Percentiles rank a stretch among this genome's conserved stretches.
Evolutionary conservation across 1,140 invertebrate species (phyloP).

Genomic region (Copidosoma floridanum): DNA sequence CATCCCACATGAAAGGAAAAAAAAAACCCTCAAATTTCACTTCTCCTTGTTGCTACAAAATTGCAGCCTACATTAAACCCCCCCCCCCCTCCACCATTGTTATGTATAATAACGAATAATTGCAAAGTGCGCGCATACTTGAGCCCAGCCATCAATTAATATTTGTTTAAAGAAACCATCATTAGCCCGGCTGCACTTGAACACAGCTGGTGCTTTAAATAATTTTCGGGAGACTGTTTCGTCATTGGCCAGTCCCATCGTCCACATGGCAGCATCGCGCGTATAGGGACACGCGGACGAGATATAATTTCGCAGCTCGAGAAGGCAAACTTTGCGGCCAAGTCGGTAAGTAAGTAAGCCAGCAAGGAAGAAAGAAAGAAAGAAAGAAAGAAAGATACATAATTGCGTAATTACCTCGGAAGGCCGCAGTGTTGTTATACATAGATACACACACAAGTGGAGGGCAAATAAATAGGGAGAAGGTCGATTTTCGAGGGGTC

Average conservation of each 20-base stretch:
- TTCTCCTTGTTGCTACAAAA: too few species aligned
- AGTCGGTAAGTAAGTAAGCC: too few species aligned
- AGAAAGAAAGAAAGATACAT: conserved; percentile 23
- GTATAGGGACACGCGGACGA: neutral
- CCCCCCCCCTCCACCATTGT: too few species aligned
- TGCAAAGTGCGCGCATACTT: neutral
- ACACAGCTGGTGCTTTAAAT: conserved; percentile 12
- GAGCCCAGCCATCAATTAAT: conserved; percentile 4
- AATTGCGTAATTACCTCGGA: conserved; percentile 29
- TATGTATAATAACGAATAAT: neutral
- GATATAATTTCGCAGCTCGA: conserved; percentile 10
- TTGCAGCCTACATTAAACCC: too few species aligned
- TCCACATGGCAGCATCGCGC: neutral
- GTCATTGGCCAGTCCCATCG: neutral
- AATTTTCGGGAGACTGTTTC: conserved; percentile 3
- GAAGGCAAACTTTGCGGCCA: conserved; percentile 13
- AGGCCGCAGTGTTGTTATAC: neutral
- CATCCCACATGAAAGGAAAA: too few species aligned
- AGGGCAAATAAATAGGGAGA: conserved; percentile 28
- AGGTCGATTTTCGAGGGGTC: conserved; percentile 25
- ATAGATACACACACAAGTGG: neutral
- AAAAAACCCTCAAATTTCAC: too few species aligned
- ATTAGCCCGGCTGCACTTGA: neutral
- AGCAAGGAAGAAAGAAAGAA: too few species aligned
- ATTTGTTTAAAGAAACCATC: conserved; percentile 19